Conservation (phyloP, 2,113 vertebrate species). For the Gorsachius goisagi region DNA sequence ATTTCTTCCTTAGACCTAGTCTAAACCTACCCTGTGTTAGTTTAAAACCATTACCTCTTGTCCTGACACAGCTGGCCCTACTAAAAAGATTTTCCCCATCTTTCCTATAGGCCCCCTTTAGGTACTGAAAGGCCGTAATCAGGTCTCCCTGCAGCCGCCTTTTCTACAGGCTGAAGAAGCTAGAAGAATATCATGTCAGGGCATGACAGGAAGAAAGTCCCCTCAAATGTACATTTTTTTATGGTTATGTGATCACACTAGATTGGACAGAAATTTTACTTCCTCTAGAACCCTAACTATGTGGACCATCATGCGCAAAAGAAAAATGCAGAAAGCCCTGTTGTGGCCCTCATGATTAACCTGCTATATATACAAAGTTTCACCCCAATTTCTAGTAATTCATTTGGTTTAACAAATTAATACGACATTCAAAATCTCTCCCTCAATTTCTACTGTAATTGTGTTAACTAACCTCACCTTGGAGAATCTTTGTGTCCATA, state of each 20-base stretch:
- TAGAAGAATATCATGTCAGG: no score
- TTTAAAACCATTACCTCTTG: no score
- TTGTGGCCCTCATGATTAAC: background rate
- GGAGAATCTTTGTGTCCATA: background rate
- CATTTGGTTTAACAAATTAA: background rate
- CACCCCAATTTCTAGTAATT: background rate
- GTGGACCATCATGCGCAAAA: fast-evolving
- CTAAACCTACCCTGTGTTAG: no score
- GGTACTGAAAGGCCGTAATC: no score
- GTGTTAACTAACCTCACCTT: background rate
- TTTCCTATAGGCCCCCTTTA: no score
- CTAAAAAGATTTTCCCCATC: no score
- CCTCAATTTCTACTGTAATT: background rate
- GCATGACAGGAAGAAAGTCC: no score
- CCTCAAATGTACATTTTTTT: background rate
- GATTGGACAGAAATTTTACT: background rate
- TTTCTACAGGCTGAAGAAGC: no score
- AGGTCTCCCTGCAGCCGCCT: no score
- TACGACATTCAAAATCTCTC: background rate
- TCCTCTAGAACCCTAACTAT: background rate
- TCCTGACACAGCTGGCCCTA: no score
- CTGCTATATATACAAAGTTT: background rate
- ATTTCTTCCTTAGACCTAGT: no score
- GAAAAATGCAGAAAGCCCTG: background rate
- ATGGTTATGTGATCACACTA: background rate